Evolutionary conservation across 2,797 vertebrate genomes (phyloP).

Genomic region (Myotis findleyi): DNA sequence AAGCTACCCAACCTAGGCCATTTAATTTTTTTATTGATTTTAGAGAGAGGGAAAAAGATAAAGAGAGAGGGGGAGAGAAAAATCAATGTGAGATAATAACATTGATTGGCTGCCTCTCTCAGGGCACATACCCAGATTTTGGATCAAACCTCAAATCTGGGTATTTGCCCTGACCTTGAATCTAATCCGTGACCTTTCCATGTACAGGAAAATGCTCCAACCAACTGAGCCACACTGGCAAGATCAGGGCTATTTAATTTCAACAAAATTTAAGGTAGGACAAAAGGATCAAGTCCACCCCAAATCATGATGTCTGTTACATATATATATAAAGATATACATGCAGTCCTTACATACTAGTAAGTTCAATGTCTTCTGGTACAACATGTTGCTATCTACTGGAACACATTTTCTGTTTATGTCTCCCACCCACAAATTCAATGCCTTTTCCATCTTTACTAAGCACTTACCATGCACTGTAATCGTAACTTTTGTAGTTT

Average conservation of each 20-base stretch:
- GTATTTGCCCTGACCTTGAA: not conserved
- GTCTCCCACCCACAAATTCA: not conserved
- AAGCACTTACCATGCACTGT: not conserved
- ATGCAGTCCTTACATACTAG: not conserved
- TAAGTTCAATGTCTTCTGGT: not conserved
- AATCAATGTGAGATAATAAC: not conserved
- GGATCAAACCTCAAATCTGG: not conserved
- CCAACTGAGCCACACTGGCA: not conserved
- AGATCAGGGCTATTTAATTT: slow-evolving; percentile 10
- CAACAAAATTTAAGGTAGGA: not conserved
- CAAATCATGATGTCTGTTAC: not conserved
- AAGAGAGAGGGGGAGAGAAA: not conserved
- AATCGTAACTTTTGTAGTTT: not conserved
- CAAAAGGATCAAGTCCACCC: not conserved
- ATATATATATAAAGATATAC: not conserved
- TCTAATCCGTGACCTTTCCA: not conserved
- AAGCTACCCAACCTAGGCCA: not conserved
- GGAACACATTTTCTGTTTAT: not conserved
- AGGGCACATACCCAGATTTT: not conserved
- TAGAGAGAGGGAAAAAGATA: not conserved
- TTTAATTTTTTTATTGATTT: not conserved
- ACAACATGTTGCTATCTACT: not conserved
- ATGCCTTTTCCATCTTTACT: not conserved
- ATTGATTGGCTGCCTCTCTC: not conserved
- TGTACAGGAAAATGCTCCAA: not conserved